Evolutionary conservation across 30 jellyfish, hydroid and myxozoan species (phyloP), one percentile per base, ranked within the genome.

Genomic region (Turritopsis dohrnii): DNA sequence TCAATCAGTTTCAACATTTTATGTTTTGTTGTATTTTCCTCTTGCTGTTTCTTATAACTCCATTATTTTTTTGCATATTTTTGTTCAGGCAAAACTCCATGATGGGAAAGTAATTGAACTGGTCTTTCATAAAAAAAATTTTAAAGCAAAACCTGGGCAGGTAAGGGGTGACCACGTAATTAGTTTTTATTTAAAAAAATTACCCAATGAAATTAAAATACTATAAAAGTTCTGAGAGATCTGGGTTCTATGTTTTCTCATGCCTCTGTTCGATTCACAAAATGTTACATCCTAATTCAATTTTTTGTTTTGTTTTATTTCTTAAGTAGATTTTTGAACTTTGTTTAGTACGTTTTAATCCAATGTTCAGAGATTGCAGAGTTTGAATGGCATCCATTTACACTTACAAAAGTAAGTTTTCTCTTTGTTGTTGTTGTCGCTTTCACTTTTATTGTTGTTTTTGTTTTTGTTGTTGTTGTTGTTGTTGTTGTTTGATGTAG

Each of bases 351-450:
- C 79, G 82, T 93, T 84, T 85, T 84, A 29, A 30, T 93, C 20
- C 96, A 93, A 77, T 93, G 98, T 85, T 95, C 96, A 0, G 93
- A 93, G 24, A 83, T 93, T 54, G 96, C 98, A 18, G 89, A 93
- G 21, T 83, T 88, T 29, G 98, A 93, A 80, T 93, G 98, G 98
- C 98, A 93, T 83, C 95, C 98, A 20, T 93, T 93, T 71, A 93
- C 98, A 0, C 80, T 93, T 7, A 93, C 98, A 17, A 88, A 86
- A 92, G 98, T 93, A 79, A 21, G 80, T 17, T n/a, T 9, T 75
- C 0, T 31, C 16, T 5, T 69, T 69, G 28, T 69, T 41, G 60
- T 41, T 41, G 60, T 41, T 41, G 60, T 41, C 13, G 60, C 72
- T 18, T 60, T 60, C n/a, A n/a, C n/a, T n/a, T n/a, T 41, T 41